Percentiles rank a stretch among this genome's conserved stretches.
Conservation (phyloP, 37 sponge, comb jelly and placozoan genomes). For the Lycopodina hypogea region DNA sequence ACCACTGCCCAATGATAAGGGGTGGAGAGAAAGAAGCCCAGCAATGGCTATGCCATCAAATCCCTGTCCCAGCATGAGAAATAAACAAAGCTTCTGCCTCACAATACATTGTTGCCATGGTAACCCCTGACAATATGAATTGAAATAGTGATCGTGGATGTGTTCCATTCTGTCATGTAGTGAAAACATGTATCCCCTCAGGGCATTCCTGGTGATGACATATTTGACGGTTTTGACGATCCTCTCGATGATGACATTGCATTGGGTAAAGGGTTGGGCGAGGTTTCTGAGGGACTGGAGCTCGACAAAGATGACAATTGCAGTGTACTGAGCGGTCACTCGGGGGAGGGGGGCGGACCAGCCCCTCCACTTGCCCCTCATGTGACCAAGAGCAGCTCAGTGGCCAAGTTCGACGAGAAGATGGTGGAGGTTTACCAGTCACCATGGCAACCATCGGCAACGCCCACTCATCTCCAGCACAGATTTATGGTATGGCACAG, state of each 20-base stretch:
- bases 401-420: slow-evolving; percentile 35
- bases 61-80: too few species aligned
- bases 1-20: too few species aligned
- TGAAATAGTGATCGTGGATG: too few species aligned
- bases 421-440: slow-evolving; percentile 31
- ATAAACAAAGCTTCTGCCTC: too few species aligned
- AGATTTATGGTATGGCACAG: slow-evolving; percentile 49
- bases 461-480: slow-evolving; percentile 44
- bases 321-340: too few species aligned
- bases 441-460: slow-evolving; percentile 49
- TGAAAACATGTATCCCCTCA: slow-evolving; percentile 4
- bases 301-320: slow-evolving; percentile 19
- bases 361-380: not conserved
- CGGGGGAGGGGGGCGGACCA: not conserved
- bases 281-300: not conserved
- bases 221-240: slow-evolving; percentile 36
- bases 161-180: too few species aligned
- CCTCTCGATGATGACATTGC: not conserved
- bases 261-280: not conserved
- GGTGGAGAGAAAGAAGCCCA: too few species aligned
- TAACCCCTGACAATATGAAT: too few species aligned
- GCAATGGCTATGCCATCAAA: too few species aligned
- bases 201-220: slow-evolving; percentile 52
- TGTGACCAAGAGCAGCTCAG: not conserved
- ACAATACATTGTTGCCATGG: too few species aligned